Conservation (phyloP, 2,797 vertebrate species). For the Myripristis murdjan region DNA sequence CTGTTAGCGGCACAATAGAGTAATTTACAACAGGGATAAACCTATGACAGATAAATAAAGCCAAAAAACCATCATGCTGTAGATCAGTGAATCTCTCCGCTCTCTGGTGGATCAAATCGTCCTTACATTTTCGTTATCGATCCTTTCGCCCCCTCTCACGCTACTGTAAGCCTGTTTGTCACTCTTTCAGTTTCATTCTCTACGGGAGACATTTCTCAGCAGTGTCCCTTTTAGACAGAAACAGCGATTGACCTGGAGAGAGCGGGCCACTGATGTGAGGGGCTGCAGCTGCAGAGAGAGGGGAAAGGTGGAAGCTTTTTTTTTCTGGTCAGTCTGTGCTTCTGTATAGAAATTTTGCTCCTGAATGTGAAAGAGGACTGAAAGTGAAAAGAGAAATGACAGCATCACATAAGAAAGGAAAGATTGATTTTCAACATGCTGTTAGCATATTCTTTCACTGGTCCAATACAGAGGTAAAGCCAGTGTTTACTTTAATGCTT, state of each 20-base stretch:
- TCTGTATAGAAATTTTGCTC: conserved; percentile 1
- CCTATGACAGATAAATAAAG: conserved; percentile 20
- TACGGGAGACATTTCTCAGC: conserved; percentile 41
- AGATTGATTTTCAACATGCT: not conserved
- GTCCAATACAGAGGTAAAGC: not conserved
- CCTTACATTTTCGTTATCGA: conserved; percentile 27
- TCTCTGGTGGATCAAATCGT: conserved; percentile 37
- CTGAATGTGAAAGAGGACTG: conserved; percentile 19
- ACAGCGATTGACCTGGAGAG: conserved; percentile 11
- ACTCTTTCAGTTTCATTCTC: conserved; percentile 32
- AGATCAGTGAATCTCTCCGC: conserved; percentile 36
- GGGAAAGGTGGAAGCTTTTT: not conserved
- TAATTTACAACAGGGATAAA: conserved; percentile 37
- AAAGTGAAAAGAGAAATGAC: conserved; percentile 4
- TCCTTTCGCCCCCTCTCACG: conserved; percentile 22
- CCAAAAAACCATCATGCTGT: conserved; percentile 28
- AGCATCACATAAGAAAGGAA: not conserved
- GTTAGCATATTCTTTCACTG: not conserved
- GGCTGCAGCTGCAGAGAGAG: conserved; percentile 2
- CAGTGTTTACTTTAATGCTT: not conserved
- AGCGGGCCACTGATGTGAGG: conserved; percentile 34
- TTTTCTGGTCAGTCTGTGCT: not conserved
- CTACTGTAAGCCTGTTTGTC: conserved; percentile 22
- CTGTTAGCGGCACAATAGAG: conserved; percentile 8
- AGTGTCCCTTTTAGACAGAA: conserved; percentile 22